Percentiles rank a stretch among this genome's conserved stretches.
Conservation (phyloP, 2,797 vertebrate species). For the Sparus aurata region DNA sequence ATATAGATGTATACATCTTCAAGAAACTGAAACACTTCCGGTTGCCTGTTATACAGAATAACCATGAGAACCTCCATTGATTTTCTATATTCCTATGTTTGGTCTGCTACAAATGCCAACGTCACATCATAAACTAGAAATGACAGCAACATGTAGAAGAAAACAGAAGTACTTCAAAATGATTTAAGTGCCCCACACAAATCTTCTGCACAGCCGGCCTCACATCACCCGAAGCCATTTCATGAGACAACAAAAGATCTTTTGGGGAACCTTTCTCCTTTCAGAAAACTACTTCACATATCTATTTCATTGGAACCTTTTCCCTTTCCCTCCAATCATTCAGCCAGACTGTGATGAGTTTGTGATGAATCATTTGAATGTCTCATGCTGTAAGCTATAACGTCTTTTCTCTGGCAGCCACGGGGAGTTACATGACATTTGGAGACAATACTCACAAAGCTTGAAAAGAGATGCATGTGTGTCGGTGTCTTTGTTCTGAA, state of each 20-base stretch:
- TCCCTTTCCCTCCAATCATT: constrained; percentile 8
- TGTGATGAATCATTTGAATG: constrained; percentile 10
- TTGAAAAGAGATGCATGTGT: background rate
- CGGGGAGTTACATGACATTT: constrained; percentile 15
- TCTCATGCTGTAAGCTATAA: background rate
- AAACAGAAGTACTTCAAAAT: background rate
- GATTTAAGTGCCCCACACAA: background rate
- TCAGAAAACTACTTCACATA: too few relatives aligned
- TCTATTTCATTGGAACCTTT: background rate
- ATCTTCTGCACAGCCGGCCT: background rate
- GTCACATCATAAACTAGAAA: background rate
- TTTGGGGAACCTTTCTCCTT: constrained; percentile 1
- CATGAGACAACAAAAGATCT: constrained; percentile 21
- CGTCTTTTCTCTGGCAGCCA: constrained; percentile 18
- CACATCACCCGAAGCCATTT: constrained; percentile 10
- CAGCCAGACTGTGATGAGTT: constrained; percentile 14
- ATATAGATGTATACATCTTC: too few relatives aligned
- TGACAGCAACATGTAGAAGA: background rate
- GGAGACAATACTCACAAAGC: constrained; percentile 32
- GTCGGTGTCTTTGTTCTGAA: background rate
- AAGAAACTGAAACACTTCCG: too few relatives aligned
- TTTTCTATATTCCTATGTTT: too few relatives aligned
- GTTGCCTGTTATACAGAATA: too few relatives aligned
- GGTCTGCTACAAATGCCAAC: too few relatives aligned
- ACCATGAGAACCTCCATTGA: too few relatives aligned